A percentile compares a stretch with the other conserved stretches of the same genome.
These are phyloP conservation scores for Mechanitis messenoides DNA, from an alignment of 2,888 invertebrate genomes.

Conservation along the genomic window DNA sequence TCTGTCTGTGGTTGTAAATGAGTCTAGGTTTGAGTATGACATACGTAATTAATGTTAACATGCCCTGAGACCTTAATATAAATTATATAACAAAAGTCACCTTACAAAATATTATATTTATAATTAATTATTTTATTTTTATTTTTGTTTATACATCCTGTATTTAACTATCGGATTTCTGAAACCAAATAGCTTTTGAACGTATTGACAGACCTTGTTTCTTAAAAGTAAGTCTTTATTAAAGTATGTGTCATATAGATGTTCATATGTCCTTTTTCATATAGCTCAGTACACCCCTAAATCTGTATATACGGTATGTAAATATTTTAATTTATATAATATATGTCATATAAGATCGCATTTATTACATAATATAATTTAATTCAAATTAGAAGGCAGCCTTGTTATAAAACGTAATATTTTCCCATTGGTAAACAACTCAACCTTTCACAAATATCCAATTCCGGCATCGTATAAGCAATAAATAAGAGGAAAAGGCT, in stretches of 20 bases:
- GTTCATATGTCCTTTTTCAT: too few species aligned
- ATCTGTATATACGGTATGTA: too few species aligned
- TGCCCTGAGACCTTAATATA: constrained; percentile 9
- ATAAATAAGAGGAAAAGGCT: constrained; percentile 76
- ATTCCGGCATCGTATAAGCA: constrained; percentile 75
- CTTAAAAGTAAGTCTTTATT: too few species aligned
- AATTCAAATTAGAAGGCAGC: constrained; percentile 36
- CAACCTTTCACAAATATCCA: constrained; percentile 73
- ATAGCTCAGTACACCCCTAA: too few species aligned
- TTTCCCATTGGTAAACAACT: constrained; percentile 58
- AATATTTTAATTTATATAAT: too few species aligned
- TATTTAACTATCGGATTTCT: too few species aligned
- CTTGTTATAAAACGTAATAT: constrained; percentile 47
- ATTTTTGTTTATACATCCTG: too few species aligned
- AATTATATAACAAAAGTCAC: neutral
- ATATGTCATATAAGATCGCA: neutral
- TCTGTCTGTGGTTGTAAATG: constrained; percentile 32
- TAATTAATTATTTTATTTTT: too few species aligned
- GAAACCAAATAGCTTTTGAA: too few species aligned
- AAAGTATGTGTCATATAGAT: too few species aligned
- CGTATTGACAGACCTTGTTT: too few species aligned
- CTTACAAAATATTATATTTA: too few species aligned
- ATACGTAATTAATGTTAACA: constrained; percentile 32
- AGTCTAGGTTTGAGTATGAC: constrained; percentile 29
- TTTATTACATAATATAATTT: neutral